A percentile compares a stretch with the other conserved stretches of the same genome.
These are phyloP conservation scores for Habropoda laboriosa DNA, from an alignment of 1,140 invertebrate genomes.

Conservation along the genomic window DNA sequence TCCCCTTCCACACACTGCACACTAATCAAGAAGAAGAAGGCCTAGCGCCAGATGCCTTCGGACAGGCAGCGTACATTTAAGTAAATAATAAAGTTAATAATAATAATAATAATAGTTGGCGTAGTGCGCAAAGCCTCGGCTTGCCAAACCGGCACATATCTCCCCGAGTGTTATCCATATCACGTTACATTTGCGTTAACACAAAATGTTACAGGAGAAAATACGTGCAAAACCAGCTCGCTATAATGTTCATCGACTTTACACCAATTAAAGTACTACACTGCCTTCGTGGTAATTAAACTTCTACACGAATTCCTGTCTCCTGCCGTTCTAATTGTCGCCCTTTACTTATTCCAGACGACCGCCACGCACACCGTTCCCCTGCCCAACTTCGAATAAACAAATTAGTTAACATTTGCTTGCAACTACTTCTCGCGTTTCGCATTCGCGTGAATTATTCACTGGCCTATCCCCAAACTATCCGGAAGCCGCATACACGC, in stretches of 20 bases:
- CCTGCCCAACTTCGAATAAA: neutral
- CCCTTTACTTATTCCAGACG: neutral
- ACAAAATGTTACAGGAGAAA: no score
- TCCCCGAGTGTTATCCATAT: no score
- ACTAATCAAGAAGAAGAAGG: no score
- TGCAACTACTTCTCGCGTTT: neutral
- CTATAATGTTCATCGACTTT: neutral
- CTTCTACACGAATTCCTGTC: neutral
- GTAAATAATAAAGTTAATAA: no score
- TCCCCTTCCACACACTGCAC: no score
- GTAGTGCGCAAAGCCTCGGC: no score
- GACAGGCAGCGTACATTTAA: no score
- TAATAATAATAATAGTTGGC: no score
- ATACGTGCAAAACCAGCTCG: no score
- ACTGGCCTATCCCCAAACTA: neutral
- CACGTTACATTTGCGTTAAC: no score
- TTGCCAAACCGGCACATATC: no score
- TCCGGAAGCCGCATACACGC: neutral
- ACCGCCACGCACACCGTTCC: neutral
- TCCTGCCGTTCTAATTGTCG: neutral
- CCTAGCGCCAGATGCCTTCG: no score
- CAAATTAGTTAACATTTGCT: conserved; percentile 5
- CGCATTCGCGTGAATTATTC: neutral
- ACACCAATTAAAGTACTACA: neutral
- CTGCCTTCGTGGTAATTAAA: neutral